phyloP scores from a whole-genome alignment of 2,113 vertebrate genomes.

The Butorides virescens region DNA sequence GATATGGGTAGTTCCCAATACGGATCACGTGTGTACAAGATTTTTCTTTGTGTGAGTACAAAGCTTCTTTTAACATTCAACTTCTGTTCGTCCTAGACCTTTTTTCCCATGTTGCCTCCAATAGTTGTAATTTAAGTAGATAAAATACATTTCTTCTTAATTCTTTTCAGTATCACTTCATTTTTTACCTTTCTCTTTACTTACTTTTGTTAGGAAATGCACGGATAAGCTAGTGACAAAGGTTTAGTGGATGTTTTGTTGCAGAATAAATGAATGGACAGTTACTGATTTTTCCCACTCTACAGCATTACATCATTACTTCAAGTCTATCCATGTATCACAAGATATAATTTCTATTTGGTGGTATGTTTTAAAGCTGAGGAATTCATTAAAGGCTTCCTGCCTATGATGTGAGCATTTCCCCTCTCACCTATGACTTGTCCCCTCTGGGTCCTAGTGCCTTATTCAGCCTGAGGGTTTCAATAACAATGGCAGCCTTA shows the following conservation, averaged over 20 bases:
- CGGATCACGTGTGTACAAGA: slow-evolving; percentile 90
- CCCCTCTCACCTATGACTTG: not conserved
- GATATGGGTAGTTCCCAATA: slow-evolving; percentile 92
- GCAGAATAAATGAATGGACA: not conserved
- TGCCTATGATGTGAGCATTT: not conserved
- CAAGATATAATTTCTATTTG: not conserved
- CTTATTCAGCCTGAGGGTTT: not conserved
- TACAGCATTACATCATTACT: no score
- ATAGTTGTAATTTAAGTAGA: not conserved
- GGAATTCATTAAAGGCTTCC: not conserved
- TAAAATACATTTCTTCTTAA: not conserved
- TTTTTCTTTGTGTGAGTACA: slow-evolving; percentile 93
- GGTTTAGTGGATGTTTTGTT: not conserved
- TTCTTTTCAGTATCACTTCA: not conserved
- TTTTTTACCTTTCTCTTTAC: not conserved
- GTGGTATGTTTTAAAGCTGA: not conserved
- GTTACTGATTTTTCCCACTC: not conserved
- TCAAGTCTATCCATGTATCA: not conserved
- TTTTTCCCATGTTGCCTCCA: not conserved
- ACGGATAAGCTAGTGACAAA: not conserved
- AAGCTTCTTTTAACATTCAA: not conserved
- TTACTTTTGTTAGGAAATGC: not conserved
- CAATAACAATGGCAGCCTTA: not conserved
- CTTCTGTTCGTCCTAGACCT: not conserved
- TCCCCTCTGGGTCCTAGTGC: not conserved